These are phyloP conservation scores for Apamea epomidion DNA, from an alignment of 2,888 invertebrate genomes.

Conservation along the genomic window DNA sequence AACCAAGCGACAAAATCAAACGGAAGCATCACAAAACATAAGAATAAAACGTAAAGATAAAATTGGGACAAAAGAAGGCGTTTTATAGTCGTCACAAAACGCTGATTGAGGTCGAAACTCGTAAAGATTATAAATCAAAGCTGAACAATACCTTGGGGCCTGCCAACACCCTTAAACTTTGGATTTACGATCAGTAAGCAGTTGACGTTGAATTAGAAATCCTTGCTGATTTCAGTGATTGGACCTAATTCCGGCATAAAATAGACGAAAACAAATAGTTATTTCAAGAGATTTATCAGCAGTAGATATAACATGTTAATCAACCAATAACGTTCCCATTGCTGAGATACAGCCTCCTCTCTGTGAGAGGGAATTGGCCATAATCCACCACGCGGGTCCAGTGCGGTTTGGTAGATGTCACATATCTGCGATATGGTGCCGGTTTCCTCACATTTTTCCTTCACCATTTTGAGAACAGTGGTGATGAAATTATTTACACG, in stretches of 20 bases:
- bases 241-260: neutral
- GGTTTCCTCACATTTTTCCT: too few relatives aligned
- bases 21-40: neutral
- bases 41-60: conserved; percentile 21
- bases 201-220: conserved; percentile 42
- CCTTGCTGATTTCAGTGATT: conserved; percentile 25
- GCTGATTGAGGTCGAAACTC: conserved; percentile 64
- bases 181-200: conserved; percentile 54
- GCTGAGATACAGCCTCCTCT: too few relatives aligned
- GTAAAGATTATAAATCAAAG: conserved; percentile 65
- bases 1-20: neutral
- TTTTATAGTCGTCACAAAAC: conserved; percentile 64
- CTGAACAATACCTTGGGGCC: conserved; percentile 57
- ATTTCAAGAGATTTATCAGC: too few relatives aligned
- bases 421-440: too few relatives aligned
- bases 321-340: too few relatives aligned
- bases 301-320: too few relatives aligned
- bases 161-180: conserved; percentile 54
- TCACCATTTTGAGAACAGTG: too few relatives aligned
- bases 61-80: conserved; percentile 28
- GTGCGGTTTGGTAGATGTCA: too few relatives aligned
- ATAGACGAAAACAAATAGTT: too few relatives aligned
- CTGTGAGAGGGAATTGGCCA: too few relatives aligned
- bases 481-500: too few relatives aligned
- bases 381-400: too few relatives aligned